Percentiles rank a stretch among this genome's conserved stretches.
Conservation (phyloP, 1,140 invertebrate genomes). For the Ceratoteleas bidentatus region DNA sequence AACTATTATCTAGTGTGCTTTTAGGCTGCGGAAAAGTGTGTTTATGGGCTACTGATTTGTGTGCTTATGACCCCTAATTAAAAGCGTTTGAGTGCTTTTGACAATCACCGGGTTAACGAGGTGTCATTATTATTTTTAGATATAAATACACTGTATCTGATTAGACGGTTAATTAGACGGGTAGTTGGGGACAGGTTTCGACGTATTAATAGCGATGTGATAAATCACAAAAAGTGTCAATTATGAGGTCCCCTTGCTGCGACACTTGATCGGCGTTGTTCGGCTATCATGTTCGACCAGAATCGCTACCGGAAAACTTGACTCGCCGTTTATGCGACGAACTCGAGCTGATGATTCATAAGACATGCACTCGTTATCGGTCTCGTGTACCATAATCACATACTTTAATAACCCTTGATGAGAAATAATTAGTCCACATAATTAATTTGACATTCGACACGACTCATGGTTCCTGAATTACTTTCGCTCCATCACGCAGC, state of each 20-base stretch:
- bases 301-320: constrained; percentile 30
- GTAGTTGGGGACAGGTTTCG: constrained; percentile 13
- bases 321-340: constrained; percentile 10
- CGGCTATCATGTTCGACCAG: constrained; percentile 50
- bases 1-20: too few species aligned
- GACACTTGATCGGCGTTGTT: constrained; percentile 50
- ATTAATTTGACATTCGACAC: constrained; percentile 1
- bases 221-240: constrained; percentile 63
- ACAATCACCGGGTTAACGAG: too few species aligned
- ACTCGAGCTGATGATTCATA: constrained; percentile 61
- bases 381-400: constrained; percentile 74
- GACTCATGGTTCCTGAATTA: neutral
- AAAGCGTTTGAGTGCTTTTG: too few species aligned
- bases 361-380: constrained; percentile 36
- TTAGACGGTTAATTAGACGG: constrained; percentile 36
- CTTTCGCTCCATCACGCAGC: neutral
- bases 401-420: constrained; percentile 81
- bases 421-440: constrained; percentile 74
- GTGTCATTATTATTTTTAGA: neutral
- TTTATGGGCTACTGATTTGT: too few species aligned
- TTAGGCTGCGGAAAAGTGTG: too few species aligned
- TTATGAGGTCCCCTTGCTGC: constrained; percentile 31
- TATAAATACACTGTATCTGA: constrained; percentile 18
- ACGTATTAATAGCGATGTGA: constrained; percentile 24
- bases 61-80: too few species aligned